Conservation (phyloP, 2,888 invertebrate genomes). For the Chironomus tentans region DNA sequence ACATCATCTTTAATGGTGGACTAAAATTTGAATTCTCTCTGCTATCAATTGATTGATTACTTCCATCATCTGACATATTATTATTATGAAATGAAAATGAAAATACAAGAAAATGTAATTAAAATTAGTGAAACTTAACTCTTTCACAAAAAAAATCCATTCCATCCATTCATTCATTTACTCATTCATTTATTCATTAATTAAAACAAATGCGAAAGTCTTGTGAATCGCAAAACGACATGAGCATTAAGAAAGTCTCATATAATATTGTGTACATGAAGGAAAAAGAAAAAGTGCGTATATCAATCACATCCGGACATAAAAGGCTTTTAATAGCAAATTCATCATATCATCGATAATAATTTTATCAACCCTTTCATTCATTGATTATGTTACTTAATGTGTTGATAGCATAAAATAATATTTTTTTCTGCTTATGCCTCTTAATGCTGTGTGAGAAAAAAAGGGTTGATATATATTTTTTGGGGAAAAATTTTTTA, state of each 20-base stretch:
- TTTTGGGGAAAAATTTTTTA: neutral
- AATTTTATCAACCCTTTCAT: constrained; percentile 19
- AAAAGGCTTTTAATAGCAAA: constrained; percentile 7
- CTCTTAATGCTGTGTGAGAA: constrained; percentile 9
- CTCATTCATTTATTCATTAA: neutral
- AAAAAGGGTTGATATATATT: constrained; percentile 18
- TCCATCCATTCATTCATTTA: no score
- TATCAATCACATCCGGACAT: constrained; percentile 9
- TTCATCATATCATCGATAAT: constrained; percentile 12
- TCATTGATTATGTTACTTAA: constrained; percentile 16
- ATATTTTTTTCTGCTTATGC: neutral
- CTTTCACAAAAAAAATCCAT: neutral
- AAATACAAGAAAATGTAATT: neutral
- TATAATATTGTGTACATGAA: neutral
- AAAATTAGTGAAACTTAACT: constrained; percentile 1
- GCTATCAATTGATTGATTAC: constrained; percentile 39
- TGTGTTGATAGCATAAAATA: constrained; percentile 21
- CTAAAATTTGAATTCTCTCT: constrained; percentile 37
- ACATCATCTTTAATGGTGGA: neutral
- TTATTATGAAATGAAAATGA: constrained; percentile 29
- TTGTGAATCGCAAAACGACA: neutral
- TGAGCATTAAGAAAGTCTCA: neutral
- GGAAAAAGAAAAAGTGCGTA: neutral
- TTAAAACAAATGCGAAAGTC: constrained; percentile 1
- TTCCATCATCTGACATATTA: constrained; percentile 37